These are phyloP conservation scores for Diplogasteroides magnus DNA, from an alignment of 1,140 invertebrate genomes.

Conservation along the genomic window DNA sequence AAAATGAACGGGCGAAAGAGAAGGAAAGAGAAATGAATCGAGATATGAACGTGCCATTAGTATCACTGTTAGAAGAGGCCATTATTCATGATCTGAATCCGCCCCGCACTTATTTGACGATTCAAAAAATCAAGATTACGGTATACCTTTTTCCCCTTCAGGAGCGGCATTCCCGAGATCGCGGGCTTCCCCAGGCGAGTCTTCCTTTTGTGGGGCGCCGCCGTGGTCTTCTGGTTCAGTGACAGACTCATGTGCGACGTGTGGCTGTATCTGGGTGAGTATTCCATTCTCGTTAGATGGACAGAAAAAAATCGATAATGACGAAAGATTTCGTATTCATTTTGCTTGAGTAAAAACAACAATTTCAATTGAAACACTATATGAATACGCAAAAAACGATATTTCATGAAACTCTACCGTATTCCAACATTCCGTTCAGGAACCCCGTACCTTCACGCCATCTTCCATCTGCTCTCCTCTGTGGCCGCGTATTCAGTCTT, in stretches of 20 bases:
- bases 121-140: no score
- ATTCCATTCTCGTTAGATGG: not conserved
- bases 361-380: no score
- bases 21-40: no score
- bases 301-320: not conserved
- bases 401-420: not conserved
- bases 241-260: slow-evolving; percentile 49
- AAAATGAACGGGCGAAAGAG: no score
- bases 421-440: slow-evolving; percentile 16
- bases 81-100: no score
- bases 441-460: slow-evolving; percentile 50
- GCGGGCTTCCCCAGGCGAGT: slow-evolving; percentile 37
- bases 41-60: no score
- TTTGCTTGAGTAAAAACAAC: no score
- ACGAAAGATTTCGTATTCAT: no score
- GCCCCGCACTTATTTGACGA: no score
- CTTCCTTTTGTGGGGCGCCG: slow-evolving; percentile 44
- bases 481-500: slow-evolving; percentile 48
- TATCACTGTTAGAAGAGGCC: no score
- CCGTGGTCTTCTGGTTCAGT: slow-evolving; percentile 43
- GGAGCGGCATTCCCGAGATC: slow-evolving; percentile 43
- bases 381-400: no score
- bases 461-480: slow-evolving; percentile 48
- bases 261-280: slow-evolving; percentile 48
- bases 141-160: slow-evolving; percentile 23